Evolutionary conservation across 2,113 vertebrate species (phyloP).

Genomic region (Panurus biarmicus): DNA sequence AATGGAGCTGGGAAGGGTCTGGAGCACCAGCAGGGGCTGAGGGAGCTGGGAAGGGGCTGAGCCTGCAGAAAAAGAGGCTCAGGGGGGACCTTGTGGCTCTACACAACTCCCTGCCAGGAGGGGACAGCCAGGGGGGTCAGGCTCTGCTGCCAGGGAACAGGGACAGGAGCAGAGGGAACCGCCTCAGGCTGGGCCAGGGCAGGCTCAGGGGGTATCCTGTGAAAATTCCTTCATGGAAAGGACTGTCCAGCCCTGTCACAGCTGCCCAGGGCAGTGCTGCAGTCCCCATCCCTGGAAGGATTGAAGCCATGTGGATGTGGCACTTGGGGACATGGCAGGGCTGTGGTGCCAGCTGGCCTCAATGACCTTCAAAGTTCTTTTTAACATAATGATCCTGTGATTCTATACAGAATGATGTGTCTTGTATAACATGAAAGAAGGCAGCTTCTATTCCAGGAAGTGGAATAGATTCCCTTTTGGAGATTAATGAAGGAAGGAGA

Average conservation of each 20-base stretch:
- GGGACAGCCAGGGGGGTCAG: background rate
- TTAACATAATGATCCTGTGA: background rate
- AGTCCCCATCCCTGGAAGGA: too few species aligned
- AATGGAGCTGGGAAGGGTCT: accelerated
- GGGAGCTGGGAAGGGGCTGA: background rate
- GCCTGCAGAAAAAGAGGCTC: background rate
- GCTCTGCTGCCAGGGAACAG: background rate
- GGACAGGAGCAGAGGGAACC: background rate
- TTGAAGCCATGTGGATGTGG: background rate
- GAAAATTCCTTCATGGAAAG: background rate
- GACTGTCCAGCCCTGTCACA: background rate
- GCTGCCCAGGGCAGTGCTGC: background rate
- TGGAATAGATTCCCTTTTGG: background rate
- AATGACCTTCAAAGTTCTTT: background rate
- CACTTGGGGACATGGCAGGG: background rate
- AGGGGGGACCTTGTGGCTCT: background rate
- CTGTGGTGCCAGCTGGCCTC: too few species aligned
- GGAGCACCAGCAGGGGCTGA: background rate
- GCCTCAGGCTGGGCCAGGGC: background rate
- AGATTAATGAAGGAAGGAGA: background rate
- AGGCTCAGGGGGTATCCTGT: background rate
- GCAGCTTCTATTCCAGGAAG: background rate
- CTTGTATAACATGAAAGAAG: background rate
- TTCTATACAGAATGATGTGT: background rate
- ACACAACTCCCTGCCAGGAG: background rate